phyloP scores from a whole-genome alignment of 2,113 vertebrate species.

The human region GRCh38 chr12:130819001-130819500 shows the following conservation, averaged over 20 bases:
- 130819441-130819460: not conserved
- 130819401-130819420: no score
- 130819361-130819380: not conserved
- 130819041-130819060: not conserved
- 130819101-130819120: not conserved
- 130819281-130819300: no score
- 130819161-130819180: not conserved
- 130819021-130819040: not conserved
- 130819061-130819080: not conserved
- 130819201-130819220: not conserved
- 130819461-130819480: conserved; percentile 84
- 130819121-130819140: not conserved
- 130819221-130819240: not conserved
- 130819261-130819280: no score
- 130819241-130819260: no score
- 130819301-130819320: not conserved
- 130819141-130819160: not conserved
- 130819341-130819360: not conserved
- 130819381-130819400: not conserved
- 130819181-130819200: not conserved
- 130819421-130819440: not conserved
- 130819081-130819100: not conserved
- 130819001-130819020: not conserved
- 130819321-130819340: not conserved
- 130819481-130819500: not conserved